These are phyloP conservation scores for Lepidurus packardi DNA, from an alignment of 1,140 invertebrate species.

Conservation along the genomic window DNA sequence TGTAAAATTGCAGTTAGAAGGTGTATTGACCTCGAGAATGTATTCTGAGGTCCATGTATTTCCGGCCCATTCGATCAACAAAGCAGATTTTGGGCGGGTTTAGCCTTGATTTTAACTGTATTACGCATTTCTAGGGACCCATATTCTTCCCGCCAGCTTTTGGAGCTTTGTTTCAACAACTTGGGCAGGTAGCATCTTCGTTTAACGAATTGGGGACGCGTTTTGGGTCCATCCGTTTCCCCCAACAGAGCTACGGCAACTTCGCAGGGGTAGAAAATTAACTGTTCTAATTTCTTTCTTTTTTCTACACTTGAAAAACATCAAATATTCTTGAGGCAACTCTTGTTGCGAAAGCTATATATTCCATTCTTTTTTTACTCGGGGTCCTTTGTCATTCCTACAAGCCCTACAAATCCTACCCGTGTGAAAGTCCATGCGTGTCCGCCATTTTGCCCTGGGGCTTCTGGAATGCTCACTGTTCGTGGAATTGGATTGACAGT, in stretches of 20 bases:
- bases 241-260: not conserved
- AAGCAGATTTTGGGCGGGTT: not conserved
- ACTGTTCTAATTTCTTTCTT: not conserved
- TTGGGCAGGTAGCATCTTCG: conserved; percentile 1
- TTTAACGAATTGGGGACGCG: not conserved
- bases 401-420: too few species aligned
- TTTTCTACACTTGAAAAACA: not conserved
- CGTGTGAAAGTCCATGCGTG: too few species aligned
- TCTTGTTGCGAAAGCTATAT: not conserved
- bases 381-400: too few species aligned
- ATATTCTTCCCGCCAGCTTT: not conserved
- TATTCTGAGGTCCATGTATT: too few species aligned
- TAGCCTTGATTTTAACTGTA: not conserved
- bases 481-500: too few species aligned
- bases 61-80: not conserved
- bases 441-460: too few species aligned
- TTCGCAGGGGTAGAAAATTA: conserved; percentile 1
- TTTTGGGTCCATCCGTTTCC: not conserved
- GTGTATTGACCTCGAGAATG: too few species aligned
- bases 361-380: too few species aligned
- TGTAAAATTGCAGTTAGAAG: too few species aligned
- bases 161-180: not conserved
- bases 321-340: not conserved
- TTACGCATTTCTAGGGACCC: not conserved
- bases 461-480: too few species aligned